Conservation (phyloP, 2,113 vertebrate genomes). For the Sylvia atricapilla region DNA sequence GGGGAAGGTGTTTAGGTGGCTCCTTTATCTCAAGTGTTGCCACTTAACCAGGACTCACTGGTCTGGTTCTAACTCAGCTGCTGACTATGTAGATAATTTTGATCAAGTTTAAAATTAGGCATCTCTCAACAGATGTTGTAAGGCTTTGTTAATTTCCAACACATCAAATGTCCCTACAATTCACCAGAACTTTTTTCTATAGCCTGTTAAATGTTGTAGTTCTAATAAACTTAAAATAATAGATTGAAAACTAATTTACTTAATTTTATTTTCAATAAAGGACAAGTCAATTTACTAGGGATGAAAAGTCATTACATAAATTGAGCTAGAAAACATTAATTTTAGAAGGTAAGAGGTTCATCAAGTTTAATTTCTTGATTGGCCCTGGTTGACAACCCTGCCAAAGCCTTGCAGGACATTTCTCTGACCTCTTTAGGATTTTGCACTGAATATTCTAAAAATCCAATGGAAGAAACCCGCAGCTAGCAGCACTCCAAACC, state of each 20-base stretch:
- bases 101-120: neutral
- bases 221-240: neutral
- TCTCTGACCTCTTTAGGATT: neutral
- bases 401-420: neutral
- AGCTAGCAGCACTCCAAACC: neutral
- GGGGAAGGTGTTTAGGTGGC: neutral
- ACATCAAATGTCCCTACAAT: neutral
- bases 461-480: neutral
- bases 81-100: neutral
- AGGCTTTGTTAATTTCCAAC: neutral
- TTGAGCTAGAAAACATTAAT: neutral
- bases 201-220: neutral
- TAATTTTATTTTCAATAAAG: neutral
- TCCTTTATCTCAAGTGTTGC: neutral
- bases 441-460: neutral
- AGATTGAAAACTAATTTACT: neutral
- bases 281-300: neutral
- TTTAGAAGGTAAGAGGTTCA: neutral
- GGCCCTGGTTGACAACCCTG: neutral
- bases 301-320: neutral
- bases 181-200: neutral
- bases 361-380: neutral
- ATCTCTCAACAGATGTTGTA: neutral
- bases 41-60: neutral
- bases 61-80: neutral